Evolutionary conservation across 1,140 invertebrate species (phyloP).

Genomic region (Stenopsyche tienmushanensis): DNA sequence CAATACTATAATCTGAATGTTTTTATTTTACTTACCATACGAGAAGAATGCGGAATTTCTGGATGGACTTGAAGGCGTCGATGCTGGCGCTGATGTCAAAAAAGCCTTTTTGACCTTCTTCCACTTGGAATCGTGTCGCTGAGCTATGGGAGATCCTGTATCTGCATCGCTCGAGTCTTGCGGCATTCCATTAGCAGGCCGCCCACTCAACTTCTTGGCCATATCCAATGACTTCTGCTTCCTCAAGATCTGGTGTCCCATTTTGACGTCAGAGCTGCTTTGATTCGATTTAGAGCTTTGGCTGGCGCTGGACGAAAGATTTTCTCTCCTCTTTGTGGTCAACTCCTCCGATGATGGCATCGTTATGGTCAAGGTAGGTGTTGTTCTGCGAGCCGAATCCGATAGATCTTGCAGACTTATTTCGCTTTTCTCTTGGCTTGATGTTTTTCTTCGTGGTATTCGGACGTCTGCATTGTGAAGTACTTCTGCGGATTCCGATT

Average conservation of each 20-base stretch:
- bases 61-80: constrained; percentile 68
- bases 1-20: no score
- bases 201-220: constrained; percentile 33
- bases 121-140: constrained; percentile 63
- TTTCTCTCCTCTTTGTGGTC: constrained; percentile 31
- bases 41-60: constrained; percentile 63
- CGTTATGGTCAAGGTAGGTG: constrained; percentile 58
- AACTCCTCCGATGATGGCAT: constrained; percentile 62
- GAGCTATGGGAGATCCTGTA: constrained; percentile 44
- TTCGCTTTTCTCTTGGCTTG: constrained; percentile 34
- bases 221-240: constrained; percentile 54
- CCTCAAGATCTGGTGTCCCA: constrained; percentile 48
- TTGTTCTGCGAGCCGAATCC: constrained; percentile 44
- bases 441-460: constrained; percentile 41
- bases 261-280: no score
- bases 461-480: not conserved
- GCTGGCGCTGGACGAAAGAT: constrained; percentile 2
- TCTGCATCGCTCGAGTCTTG: constrained; percentile 50
- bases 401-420: constrained; percentile 1
- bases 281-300: not conserved
- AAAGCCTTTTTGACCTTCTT: constrained; percentile 72
- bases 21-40: constrained; percentile 57
- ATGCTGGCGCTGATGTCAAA: constrained; percentile 61
- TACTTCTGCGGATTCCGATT: constrained; percentile 35
- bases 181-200: constrained; percentile 37